Base-by-base conservation (phyloP, 2,888 invertebrate genomes). In the Hedya salicella region DNA sequence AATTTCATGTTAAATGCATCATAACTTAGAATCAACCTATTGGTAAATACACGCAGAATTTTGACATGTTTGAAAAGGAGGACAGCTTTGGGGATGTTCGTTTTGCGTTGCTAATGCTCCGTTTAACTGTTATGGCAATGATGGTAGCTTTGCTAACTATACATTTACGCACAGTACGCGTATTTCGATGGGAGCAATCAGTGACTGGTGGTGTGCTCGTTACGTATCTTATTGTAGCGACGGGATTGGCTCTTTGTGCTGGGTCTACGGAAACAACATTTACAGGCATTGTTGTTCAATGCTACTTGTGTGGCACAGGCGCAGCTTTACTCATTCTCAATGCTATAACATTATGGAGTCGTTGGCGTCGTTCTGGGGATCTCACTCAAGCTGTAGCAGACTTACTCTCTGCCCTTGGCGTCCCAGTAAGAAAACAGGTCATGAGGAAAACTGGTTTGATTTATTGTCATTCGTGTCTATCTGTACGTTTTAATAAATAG, bases 141-240 rank as follows among this genome's bases (percentile, higher is more conserved):
- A 46, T 65, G 46, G 60, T 65, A 4, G 59, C 53, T 4, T 52
- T 53, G 40, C 19, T 65, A 48, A 46, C 52, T 3, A 21, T 65
- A 17, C 65, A 65, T 32, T n/a, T 65, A 44, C 65, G 65, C 5
- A 59, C 65, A 19, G 65, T 65, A 14, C 46, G 65, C 16, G 65
- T 65, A 19, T 65, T 65, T 65, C 65, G 65, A 4, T 65, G 65
- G 65, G 65, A 65, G 30, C 65, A 65, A 46, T 65, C 65, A 13
- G 65, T 65, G 17, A 53, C 65, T 13, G 65, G 65, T 46, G 65
- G 65, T 11, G 32, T 65, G 6, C 46, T 65, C 19, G 52, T 60
- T 2, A 65, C 65, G 8, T 65, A 60, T 17, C 46, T 59, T 13
- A 44, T 60, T 1, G 52, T 46, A 14, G 52, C 59, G 8, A 19